Evolutionary conservation across 2,113 vertebrate species (phyloP).

Genomic region (Mellivora capensis): DNA sequence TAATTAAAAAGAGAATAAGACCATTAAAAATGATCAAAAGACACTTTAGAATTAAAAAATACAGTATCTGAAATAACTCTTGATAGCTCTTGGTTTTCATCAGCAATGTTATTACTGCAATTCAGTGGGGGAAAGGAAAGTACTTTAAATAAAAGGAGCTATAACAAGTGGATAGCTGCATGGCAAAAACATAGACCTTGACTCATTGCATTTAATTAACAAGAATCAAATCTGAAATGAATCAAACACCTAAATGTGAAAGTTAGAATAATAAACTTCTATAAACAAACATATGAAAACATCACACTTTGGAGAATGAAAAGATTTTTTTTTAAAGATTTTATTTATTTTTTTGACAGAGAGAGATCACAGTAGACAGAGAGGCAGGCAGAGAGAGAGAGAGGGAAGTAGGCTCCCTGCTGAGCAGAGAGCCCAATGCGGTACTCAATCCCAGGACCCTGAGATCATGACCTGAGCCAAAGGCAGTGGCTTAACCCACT

Average conservation of each 20-base stretch:
- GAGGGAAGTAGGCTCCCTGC: no score
- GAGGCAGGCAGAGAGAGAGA: no score
- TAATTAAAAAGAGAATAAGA: neutral
- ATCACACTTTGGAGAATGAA: neutral
- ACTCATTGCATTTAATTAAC: neutral
- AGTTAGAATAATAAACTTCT: neutral
- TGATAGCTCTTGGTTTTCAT: neutral
- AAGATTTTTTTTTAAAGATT: no score
- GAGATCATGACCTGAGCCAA: no score
- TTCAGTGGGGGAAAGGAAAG: neutral
- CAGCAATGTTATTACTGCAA: neutral
- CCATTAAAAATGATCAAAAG: neutral
- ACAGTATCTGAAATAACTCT: neutral
- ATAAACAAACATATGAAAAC: neutral
- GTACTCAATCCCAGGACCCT: no score
- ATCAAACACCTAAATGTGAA: neutral
- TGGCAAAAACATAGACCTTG: neutral
- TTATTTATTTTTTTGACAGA: no score
- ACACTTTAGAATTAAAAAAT: neutral
- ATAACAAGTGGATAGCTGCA: neutral
- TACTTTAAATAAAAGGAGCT: neutral
- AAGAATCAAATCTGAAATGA: neutral
- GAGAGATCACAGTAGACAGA: no score
- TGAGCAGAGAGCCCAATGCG: no score
- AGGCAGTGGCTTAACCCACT: no score